phyloP scores from a whole-genome alignment of 2,113 vertebrate genomes.

The Hystrix cristata region DNA sequence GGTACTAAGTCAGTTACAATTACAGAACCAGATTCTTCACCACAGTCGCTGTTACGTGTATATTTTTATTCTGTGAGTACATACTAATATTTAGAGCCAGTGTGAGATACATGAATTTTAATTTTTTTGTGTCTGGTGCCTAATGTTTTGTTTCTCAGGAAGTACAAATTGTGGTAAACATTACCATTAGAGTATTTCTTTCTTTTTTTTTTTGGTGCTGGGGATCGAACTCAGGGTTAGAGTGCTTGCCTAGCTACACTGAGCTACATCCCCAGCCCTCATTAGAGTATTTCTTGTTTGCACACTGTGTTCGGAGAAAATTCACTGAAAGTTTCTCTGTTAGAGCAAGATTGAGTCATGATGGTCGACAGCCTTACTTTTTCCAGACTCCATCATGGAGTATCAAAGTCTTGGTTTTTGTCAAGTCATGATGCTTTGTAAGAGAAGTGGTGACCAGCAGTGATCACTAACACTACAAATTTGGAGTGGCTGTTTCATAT shows the following conservation, averaged over 20 bases:
- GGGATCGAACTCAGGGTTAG: no score
- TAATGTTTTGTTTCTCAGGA: background rate
- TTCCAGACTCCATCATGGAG: constrained; percentile 71
- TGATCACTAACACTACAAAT: background rate
- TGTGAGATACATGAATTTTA: constrained; percentile 37
- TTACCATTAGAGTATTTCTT: background rate
- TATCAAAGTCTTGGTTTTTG: constrained; percentile 76
- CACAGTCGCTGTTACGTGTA: background rate
- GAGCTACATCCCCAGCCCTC: background rate
- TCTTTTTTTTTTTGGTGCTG: no score
- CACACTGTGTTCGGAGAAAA: background rate
- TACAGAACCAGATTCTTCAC: background rate
- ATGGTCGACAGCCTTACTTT: constrained; percentile 71
- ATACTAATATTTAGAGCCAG: background rate
- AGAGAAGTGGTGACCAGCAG: constrained; percentile 61
- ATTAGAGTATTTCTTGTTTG: constrained; percentile 22
- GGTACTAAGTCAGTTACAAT: background rate
- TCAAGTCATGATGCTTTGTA: constrained; percentile 81
- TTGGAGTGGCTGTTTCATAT: constrained; percentile 36
- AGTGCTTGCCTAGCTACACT: no score
- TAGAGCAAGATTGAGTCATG: constrained; percentile 64
- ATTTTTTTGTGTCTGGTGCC: background rate
- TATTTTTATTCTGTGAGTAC: constrained; percentile 1
- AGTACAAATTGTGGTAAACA: background rate
- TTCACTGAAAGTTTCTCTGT: constrained; percentile 16